These are phyloP conservation scores for Ornithoptera alexandrae DNA, from an alignment of 2,888 invertebrate species.

Conservation along the genomic window DNA sequence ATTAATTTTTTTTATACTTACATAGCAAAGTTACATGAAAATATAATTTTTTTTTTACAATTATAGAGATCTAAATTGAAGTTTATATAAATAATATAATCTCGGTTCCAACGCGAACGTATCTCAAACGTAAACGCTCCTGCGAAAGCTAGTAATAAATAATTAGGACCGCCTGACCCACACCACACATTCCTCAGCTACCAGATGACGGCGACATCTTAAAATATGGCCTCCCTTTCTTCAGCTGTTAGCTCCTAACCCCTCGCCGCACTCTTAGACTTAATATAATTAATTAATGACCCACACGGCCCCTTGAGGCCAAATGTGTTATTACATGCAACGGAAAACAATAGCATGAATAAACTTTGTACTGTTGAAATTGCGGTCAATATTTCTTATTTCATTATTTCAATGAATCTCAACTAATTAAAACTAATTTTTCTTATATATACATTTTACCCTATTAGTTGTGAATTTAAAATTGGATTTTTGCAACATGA, in stretches of 20 bases:
- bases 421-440: too few relatives aligned
- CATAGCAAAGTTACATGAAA: too few relatives aligned
- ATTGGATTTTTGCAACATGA: too few relatives aligned
- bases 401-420: not conserved
- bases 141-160: constrained; percentile 59
- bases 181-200: constrained; percentile 63
- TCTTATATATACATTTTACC: not conserved
- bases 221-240: constrained; percentile 75
- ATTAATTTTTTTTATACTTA: too few relatives aligned
- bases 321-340: constrained; percentile 32
- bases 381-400: constrained; percentile 17
- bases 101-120: not conserved
- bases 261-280: constrained; percentile 51
- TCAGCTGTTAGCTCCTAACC: constrained; percentile 61
- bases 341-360: constrained; percentile 13
- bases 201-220: constrained; percentile 74
- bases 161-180: constrained; percentile 47
- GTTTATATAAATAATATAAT: not conserved
- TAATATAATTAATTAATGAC: constrained; percentile 80
- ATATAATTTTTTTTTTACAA: too few relatives aligned
- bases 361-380: constrained; percentile 50
- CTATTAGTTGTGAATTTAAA: not conserved
- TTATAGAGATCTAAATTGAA: not conserved
- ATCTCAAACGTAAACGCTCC: constrained; percentile 27
- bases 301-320: constrained; percentile 49